These are phyloP conservation scores for Agrotis segetum DNA, from an alignment of 2,888 invertebrate species.

Conservation along the genomic window DNA sequence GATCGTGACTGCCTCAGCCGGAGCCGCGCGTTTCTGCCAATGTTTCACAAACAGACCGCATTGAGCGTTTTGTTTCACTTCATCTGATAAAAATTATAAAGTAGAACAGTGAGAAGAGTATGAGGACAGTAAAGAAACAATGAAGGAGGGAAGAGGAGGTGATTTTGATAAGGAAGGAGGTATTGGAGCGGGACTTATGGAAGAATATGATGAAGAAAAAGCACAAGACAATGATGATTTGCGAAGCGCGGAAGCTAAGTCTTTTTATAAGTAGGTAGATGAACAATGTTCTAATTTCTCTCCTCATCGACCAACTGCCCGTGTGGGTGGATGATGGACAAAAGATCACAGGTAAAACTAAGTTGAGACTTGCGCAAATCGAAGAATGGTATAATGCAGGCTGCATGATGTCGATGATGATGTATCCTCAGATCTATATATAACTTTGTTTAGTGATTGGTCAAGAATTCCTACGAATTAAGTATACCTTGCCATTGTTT, in stretches of 20 bases:
- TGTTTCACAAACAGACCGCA: constrained; percentile 54
- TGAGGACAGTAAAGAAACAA: neutral
- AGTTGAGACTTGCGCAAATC: too few species aligned
- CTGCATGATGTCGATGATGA: too few species aligned
- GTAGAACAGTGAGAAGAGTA: neutral
- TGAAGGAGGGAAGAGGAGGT: neutral
- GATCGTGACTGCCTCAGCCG: constrained; percentile 60
- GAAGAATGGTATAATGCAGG: too few species aligned
- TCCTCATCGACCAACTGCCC: too few species aligned
- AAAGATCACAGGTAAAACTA: too few species aligned
- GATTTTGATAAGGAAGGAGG: too few species aligned
- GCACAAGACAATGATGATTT: neutral
- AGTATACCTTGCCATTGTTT: neutral
- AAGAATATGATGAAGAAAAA: too few species aligned
- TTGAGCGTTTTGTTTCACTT: constrained; percentile 39
- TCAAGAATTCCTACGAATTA: neutral
- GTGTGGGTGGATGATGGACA: too few species aligned
- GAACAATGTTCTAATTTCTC: neutral
- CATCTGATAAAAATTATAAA: constrained; percentile 3
- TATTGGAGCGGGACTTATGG: too few species aligned
- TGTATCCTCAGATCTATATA: neutral
- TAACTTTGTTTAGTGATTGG: neutral
- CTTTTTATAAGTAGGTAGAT: too few species aligned
- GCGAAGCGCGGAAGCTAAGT: neutral
- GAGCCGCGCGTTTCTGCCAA: constrained; percentile 33